Percentiles rank a stretch among this genome's conserved stretches.
Conservation (phyloP, 2,113 vertebrate genomes). For the Meles meles region DNA sequence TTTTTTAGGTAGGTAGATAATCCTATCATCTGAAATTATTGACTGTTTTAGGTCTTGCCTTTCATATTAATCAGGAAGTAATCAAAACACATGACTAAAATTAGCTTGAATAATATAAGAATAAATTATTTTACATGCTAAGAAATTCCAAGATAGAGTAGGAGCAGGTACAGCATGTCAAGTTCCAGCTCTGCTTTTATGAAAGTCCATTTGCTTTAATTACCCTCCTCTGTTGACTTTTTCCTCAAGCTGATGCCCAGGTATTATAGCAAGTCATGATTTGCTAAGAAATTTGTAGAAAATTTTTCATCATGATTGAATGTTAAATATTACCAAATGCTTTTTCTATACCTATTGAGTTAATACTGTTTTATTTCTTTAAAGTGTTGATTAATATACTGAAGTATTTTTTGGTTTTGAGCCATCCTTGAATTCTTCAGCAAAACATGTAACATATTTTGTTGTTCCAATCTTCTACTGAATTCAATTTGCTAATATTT, state of each 20-base stretch:
- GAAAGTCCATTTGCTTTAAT: not conserved
- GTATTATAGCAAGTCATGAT: not conserved
- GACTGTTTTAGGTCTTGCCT: not conserved
- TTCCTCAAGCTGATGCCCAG: not conserved
- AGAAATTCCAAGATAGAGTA: not conserved
- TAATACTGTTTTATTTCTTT: not conserved
- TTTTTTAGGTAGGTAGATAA: not conserved
- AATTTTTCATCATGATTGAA: not conserved
- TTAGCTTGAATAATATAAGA: not conserved
- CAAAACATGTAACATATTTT: not conserved
- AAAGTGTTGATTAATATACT: not conserved
- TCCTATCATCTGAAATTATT: not conserved
- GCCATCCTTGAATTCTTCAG: slow-evolving; percentile 14
- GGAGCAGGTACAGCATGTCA: not conserved
- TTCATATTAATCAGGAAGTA: not conserved
- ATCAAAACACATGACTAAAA: not conserved
- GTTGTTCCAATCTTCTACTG: not conserved
- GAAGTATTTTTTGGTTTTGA: not conserved
- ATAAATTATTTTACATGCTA: not conserved
- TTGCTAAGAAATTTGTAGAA: not conserved
- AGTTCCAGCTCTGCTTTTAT: not conserved
- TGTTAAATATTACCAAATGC: not conserved
- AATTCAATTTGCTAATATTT: not conserved
- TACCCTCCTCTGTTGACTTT: not conserved
- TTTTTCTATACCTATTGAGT: not conserved